Conservation (phyloP, 2,797 vertebrate species). For the Dromococcyx pavoninus region DNA sequence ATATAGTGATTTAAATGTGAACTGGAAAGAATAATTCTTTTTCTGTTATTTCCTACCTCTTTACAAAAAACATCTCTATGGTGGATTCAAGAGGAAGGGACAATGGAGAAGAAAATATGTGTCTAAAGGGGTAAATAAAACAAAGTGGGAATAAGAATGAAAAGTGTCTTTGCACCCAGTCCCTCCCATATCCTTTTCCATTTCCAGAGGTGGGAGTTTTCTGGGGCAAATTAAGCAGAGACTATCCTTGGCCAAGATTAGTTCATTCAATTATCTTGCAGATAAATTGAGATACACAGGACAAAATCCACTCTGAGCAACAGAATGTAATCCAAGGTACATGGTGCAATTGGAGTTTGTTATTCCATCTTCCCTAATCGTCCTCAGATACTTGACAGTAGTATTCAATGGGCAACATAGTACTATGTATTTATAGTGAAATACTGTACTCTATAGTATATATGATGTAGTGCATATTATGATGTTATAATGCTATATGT, state of each 20-base stretch:
- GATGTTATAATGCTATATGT: neutral
- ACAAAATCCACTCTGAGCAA: neutral
- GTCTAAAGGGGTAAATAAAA: neutral
- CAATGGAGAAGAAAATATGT: neutral
- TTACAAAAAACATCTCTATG: neutral
- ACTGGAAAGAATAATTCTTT: neutral
- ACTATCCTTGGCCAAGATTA: neutral
- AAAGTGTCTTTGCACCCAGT: fast-evolving
- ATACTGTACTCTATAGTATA: neutral
- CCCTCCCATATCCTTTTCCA: neutral
- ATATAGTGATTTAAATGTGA: neutral
- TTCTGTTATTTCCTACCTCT: neutral
- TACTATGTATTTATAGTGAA: neutral
- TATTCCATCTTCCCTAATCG: neutral
- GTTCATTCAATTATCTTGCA: neutral
- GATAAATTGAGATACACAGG: neutral
- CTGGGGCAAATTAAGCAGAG: neutral
- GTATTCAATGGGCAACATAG: neutral
- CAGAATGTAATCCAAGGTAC: neutral
- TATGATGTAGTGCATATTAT: neutral
- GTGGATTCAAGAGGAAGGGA: neutral
- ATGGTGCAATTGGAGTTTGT: neutral
- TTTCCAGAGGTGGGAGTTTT: neutral
- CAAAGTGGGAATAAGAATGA: neutral
- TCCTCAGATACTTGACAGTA: neutral